Percentiles rank a stretch among this genome's conserved stretches.
phyloP scores from a whole-genome alignment of 53 echinoderm and acorn worm species.

The Echinarachnius parma region DNA sequence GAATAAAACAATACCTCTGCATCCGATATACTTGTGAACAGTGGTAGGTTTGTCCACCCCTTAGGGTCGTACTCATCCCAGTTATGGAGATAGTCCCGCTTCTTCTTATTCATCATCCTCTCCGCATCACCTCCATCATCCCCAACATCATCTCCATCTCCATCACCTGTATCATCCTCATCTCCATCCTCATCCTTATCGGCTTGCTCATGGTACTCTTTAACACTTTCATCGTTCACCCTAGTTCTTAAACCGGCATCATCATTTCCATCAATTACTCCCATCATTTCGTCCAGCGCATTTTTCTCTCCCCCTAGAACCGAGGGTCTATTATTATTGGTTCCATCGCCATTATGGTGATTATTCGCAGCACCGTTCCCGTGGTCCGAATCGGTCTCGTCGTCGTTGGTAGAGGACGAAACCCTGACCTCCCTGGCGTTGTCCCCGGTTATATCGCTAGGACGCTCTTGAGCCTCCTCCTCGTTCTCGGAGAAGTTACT shows the following conservation, averaged over 20 bases:
- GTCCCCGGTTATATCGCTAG: slow-evolving; percentile 24
- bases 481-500: slow-evolving; percentile 24
- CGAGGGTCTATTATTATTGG: too few relatives aligned
- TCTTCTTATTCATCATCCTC: background rate
- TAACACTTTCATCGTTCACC: too few relatives aligned
- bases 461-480: background rate
- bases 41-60: slow-evolving; percentile 37
- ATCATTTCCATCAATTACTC: too few relatives aligned
- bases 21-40: background rate
- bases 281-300: too few relatives aligned
- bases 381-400: background rate
- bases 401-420: slow-evolving; percentile 1
- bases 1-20: too few relatives aligned
- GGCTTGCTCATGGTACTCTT: background rate
- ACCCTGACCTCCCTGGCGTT: slow-evolving; percentile 30
- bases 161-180: background rate
- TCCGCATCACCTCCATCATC: background rate
- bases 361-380: too few relatives aligned
- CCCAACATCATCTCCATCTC: background rate
- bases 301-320: too few relatives aligned
- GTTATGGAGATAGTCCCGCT: background rate
- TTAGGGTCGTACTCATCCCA: slow-evolving; percentile 46
- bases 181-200: background rate
- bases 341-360: too few relatives aligned
- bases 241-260: too few relatives aligned